Evolutionary conservation across 35 echinoderm and acorn worm genomes (phyloP).

Genomic region (Heliocidaris erythrogramma): DNA sequence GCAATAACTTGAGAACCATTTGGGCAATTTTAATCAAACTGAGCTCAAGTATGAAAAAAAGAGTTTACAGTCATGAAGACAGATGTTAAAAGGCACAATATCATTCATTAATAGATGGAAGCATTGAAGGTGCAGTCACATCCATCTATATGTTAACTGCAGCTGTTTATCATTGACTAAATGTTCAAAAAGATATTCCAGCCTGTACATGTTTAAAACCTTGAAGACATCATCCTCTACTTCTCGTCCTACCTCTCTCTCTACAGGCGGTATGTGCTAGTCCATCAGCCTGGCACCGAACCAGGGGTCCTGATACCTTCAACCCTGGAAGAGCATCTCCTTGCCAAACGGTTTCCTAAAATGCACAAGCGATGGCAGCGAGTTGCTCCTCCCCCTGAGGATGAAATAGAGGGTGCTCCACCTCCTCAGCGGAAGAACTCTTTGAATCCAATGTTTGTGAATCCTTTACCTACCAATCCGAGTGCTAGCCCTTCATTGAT

Average conservation of each 20-base stretch:
- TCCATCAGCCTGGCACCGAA: constrained; percentile 49
- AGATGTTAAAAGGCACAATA: too few species aligned
- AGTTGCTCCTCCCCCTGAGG: constrained; percentile 6
- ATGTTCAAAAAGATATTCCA: too few species aligned
- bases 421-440: constrained; percentile 4
- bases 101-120: too few species aligned
- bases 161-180: too few species aligned
- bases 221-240: neutral
- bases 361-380: constrained; percentile 22
- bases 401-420: neutral
- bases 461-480: neutral
- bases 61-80: too few species aligned
- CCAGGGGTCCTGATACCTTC: constrained; percentile 44
- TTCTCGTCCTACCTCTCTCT: constrained; percentile 25
- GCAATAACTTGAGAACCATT: too few species aligned
- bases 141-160: too few species aligned
- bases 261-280: constrained; percentile 69
- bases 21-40: too few species aligned
- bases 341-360: constrained; percentile 77
- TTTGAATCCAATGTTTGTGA: neutral
- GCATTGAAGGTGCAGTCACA: too few species aligned
- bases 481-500: neutral
- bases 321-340: constrained; percentile 73
- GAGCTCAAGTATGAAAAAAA: too few species aligned
- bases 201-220: neutral